Base-by-base conservation (phyloP, 1,140 invertebrate species). In the Cardiocondyla obscurior region DNA sequence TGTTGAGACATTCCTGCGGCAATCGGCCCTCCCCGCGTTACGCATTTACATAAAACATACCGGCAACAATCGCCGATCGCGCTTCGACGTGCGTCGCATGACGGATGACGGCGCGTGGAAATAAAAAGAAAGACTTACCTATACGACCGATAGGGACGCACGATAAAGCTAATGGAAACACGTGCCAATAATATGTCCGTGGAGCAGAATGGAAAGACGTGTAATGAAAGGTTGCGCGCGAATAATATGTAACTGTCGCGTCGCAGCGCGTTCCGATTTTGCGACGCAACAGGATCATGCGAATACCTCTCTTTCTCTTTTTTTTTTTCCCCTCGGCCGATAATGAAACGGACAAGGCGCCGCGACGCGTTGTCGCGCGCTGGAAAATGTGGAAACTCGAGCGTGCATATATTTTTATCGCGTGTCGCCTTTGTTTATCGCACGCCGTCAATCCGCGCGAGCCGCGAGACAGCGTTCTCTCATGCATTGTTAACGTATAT, bases 141-240 rank as follows among this genome's bases (percentile, higher is more conserved):
- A 39, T 82, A 49, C 53, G 67, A 60, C 22, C 44, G 83, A 89
- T 89, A 72, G 69, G 81, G 65, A 81, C 69, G 73, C 39, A 28
- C 46, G 88, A 89, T 89, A 89, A 89, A 46, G 65, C 55, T 81
- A 86, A 89, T 89, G 88, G 85, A 88, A 89, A 87, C 81, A 82
- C 87, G 79, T 77, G 87, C 81, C 83, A 87, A 87, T 89, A 89
- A 87, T 85, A 83, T 49, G 55, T 55, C 69, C 57, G 65, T n/a
- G 44, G 51, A 55, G 53, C 14, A 39, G 76, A 85, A 82, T 85
- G 85, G 74, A 85, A 85, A 86, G 60, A 82, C 83, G 70, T 67
- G 74, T 58, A 72, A 65, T 81, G 81, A 85, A 79, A 70, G 82
- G 76, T 58, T 72, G 58, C 72, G 36, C 55, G 64, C 74, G 62